These are phyloP conservation scores for Hoplostethus atlanticus DNA, from an alignment of 2,797 vertebrate species.

Conservation along the genomic window DNA sequence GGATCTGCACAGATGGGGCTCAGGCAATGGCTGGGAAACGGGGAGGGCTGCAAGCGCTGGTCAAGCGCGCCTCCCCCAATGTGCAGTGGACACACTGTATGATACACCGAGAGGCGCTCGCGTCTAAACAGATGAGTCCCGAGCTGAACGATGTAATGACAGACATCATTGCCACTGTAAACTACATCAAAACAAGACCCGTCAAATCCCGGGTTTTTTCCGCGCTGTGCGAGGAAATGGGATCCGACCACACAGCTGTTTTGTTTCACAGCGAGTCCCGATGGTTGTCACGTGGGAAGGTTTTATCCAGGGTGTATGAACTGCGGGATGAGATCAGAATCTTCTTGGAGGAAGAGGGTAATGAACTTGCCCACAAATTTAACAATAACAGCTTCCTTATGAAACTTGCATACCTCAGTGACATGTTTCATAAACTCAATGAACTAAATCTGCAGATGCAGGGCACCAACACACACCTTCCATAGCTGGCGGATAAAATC, in stretches of 20 bases:
- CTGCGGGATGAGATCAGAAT: conserved; percentile 27
- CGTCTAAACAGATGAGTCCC: too few species aligned
- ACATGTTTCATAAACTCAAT: conserved; percentile 46
- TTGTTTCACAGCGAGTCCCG: conserved; percentile 24
- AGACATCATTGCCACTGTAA: too few species aligned
- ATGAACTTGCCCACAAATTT: conserved; percentile 11
- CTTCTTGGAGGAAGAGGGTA: conserved; percentile 13
- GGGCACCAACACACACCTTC: conserved; percentile 32
- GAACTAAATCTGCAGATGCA: conserved; percentile 37
- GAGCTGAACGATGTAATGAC: too few species aligned
- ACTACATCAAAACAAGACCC: conserved; percentile 1
- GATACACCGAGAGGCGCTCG: too few species aligned
- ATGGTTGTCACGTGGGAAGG: conserved; percentile 9
- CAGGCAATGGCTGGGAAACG: background rate
- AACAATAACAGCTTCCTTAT: conserved; percentile 27
- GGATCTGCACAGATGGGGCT: background rate
- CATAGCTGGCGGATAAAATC: background rate
- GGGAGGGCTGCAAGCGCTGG: background rate
- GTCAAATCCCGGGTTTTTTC: background rate
- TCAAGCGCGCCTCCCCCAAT: too few species aligned
- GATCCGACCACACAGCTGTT: conserved; percentile 19
- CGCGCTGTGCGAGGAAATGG: conserved; percentile 14
- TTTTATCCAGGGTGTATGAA: conserved; percentile 15
- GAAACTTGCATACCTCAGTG: conserved; percentile 41
- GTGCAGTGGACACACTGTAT: too few species aligned